Percentiles rank a stretch among this genome's conserved stretches.
Evolutionary conservation across 2,888 invertebrate genomes (phyloP).

Genomic region (Chelonus formosanus): DNA sequence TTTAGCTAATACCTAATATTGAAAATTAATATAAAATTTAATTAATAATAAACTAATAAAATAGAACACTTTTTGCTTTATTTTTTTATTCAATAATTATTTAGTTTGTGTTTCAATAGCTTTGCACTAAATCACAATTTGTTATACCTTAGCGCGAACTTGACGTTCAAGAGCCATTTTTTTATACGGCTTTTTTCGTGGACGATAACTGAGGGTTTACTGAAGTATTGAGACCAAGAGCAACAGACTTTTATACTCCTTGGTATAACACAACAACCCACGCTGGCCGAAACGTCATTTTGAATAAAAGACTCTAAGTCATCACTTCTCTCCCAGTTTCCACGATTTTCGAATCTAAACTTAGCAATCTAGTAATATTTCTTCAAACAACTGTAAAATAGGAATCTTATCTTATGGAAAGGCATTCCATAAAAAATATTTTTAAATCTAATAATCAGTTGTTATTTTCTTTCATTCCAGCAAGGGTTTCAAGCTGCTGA

Average conservation of each 20-base stretch:
- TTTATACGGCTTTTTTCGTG: conserved; percentile 36
- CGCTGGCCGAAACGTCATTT: conserved; percentile 47
- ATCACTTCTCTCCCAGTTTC: conserved; percentile 36
- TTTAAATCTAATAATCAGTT: no score
- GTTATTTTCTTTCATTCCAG: no score
- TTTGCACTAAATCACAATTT: no score
- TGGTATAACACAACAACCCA: conserved; percentile 49
- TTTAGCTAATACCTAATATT: conserved; percentile 80
- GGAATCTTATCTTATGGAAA: no score
- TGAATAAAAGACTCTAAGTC: conserved; percentile 25
- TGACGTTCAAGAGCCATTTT: conserved; percentile 92
- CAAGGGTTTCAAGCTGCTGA: no score
- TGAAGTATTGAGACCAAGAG: conserved; percentile 54
- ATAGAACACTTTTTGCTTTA: not conserved
- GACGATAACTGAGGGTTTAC: conserved; percentile 44
- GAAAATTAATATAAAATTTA: not conserved
- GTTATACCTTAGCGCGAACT: conserved; percentile 84
- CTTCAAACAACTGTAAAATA: conserved; percentile 4
- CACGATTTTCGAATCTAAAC: conserved; percentile 54
- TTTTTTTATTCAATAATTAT: conserved; percentile 1
- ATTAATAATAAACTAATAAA: no score
- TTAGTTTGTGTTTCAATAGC: not conserved
- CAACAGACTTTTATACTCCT: conserved; percentile 56
- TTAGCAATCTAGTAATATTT: conserved; percentile 51
- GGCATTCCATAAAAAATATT: no score